A percentile compares a stretch with the other conserved stretches of the same genome.
Conservation (phyloP, 2,113 vertebrate species). For the Columba janthina region DNA sequence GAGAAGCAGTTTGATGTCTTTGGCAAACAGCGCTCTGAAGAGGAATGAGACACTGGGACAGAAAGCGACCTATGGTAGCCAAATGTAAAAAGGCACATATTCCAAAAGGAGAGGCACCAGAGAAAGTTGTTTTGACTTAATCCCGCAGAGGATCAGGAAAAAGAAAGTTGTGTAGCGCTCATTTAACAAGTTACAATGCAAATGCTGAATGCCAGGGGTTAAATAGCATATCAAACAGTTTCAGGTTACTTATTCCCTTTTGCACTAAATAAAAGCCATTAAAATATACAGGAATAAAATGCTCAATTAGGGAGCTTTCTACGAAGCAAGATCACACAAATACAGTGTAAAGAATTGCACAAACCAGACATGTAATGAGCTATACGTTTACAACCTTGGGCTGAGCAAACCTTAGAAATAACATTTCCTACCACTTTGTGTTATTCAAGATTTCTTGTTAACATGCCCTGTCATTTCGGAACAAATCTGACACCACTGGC, state of each 20-base stretch:
- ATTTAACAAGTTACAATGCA: constrained; percentile 53
- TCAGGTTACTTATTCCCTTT: constrained; percentile 61
- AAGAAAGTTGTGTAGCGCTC: constrained; percentile 60
- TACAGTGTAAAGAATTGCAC: constrained; percentile 44
- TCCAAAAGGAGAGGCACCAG: constrained; percentile 74
- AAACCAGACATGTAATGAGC: constrained; percentile 41
- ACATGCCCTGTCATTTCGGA: constrained; percentile 1
- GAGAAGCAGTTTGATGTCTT: constrained; percentile 64
- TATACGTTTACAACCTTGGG: constrained; percentile 20
- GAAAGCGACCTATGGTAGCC: constrained; percentile 67
- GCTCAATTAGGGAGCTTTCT: constrained; percentile 50
- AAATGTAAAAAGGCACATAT: constrained; percentile 75
- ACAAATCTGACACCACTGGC: constrained; percentile 31
- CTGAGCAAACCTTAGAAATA: not conserved
- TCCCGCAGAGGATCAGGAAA: constrained; percentile 65
- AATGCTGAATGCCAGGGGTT: constrained; percentile 65
- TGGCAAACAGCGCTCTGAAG: constrained; percentile 71
- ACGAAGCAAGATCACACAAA: constrained; percentile 50
- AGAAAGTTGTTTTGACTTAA: constrained; percentile 71
- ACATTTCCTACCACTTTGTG: not conserved
- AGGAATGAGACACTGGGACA: constrained; percentile 69
- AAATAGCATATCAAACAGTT: constrained; percentile 58
- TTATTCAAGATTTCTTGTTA: constrained; percentile 20
- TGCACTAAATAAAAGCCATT: constrained; percentile 71
- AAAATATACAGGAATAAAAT: constrained; percentile 65